Evolutionary conservation across 2,113 vertebrate genomes (phyloP).

Genomic region (Apteryx owenii): DNA sequence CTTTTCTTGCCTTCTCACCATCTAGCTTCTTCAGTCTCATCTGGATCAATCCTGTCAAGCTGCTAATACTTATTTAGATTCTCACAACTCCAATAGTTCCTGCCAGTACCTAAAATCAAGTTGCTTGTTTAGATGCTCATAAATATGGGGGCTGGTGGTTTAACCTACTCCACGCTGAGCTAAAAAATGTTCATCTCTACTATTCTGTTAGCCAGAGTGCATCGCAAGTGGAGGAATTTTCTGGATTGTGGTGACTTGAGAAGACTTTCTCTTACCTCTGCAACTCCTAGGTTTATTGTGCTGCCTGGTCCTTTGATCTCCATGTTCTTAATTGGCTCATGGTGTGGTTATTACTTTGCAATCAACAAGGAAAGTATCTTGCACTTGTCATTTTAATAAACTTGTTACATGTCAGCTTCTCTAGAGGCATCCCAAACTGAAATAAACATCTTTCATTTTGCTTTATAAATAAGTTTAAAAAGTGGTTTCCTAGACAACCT

Average conservation of each 20-base stretch:
- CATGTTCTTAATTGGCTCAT: not conserved
- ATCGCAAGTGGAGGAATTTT: not conserved
- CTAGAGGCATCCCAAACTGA: conserved; percentile 51
- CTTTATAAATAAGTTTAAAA: conserved; percentile 44
- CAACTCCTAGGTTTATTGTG: not conserved
- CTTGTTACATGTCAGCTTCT: conserved; percentile 17
- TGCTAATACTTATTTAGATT: not conserved
- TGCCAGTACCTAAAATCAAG: not conserved
- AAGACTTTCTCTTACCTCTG: not conserved
- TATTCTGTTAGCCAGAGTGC: not conserved
- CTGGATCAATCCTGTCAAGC: not conserved
- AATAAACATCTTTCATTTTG: conserved; percentile 62
- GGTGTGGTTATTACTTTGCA: conserved; percentile 3
- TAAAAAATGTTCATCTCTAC: not conserved
- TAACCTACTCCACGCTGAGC: not conserved
- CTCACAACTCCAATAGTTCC: not conserved
- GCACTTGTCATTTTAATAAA: conserved; percentile 58
- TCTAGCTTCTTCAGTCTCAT: not conserved
- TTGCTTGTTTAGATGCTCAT: not conserved
- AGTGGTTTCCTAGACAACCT: conserved; percentile 77
- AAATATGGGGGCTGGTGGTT: not conserved
- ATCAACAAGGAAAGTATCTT: conserved; percentile 36
- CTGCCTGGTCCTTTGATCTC: conserved; percentile 6
- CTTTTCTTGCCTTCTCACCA: not conserved
- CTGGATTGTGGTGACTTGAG: not conserved